Evolutionary conservation across 2,888 invertebrate species (phyloP).

Genomic region (Athetis lepigone): DNA sequence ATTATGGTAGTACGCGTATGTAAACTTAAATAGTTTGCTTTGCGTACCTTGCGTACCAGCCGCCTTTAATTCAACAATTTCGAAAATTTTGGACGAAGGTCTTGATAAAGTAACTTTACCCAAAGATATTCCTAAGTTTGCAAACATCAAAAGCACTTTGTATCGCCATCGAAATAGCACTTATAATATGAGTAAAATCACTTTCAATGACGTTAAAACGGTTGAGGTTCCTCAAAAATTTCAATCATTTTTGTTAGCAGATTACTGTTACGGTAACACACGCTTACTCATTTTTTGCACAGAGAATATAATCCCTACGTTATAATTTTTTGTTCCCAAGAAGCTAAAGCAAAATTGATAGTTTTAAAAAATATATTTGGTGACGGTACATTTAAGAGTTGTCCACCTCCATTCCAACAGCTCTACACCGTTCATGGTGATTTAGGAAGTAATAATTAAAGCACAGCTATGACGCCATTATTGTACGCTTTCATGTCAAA

Average conservation of each 20-base stretch:
- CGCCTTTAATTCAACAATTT: slow-evolving; percentile 26
- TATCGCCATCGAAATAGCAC: slow-evolving; percentile 7
- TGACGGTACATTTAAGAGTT: slow-evolving; percentile 6
- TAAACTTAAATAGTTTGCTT: too few species aligned
- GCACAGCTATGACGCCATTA: slow-evolving; percentile 29
- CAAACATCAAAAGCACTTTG: slow-evolving; percentile 26
- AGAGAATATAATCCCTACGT: too few species aligned
- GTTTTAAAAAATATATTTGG: too few species aligned
- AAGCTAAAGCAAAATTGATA: slow-evolving; percentile 1
- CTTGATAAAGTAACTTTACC: slow-evolving; percentile 11
- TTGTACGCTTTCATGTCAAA: slow-evolving; percentile 38
- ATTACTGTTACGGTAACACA: slow-evolving; percentile 25
- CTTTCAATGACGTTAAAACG: slow-evolving; percentile 9
- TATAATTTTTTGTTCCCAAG: too few species aligned
- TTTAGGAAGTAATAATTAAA: slow-evolving; percentile 37
- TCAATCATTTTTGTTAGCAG: slow-evolving; percentile 13
- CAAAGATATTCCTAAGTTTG: slow-evolving; percentile 12
- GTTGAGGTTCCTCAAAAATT: slow-evolving; percentile 11
- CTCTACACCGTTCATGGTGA: slow-evolving; percentile 41
- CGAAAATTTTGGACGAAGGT: slow-evolving; percentile 32
- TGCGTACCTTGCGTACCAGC: slow-evolving; percentile 28
- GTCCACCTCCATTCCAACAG: slow-evolving; percentile 1
- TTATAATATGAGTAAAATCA: slow-evolving; percentile 8
- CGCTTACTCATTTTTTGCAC: slow-evolving; percentile 32
- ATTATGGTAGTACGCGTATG: too few species aligned